Evolutionary conservation across 1,140 invertebrate genomes (phyloP).

Genomic region (Penaeus vannamei): DNA sequence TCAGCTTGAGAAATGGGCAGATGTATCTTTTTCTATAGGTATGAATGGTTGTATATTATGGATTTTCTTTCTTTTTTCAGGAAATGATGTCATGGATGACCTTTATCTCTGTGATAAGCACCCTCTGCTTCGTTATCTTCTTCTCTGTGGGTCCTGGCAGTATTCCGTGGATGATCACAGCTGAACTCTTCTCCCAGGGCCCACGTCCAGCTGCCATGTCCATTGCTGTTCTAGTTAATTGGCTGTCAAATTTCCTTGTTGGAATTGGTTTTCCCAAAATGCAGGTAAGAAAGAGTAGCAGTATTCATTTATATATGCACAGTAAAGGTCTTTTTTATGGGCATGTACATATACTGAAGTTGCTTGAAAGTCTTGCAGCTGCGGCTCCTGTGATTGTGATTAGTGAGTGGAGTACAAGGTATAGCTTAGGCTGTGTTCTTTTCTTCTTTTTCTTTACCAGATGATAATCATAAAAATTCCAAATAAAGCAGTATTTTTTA

Average conservation of each 20-base stretch:
- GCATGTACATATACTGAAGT: no score
- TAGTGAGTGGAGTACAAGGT: no score
- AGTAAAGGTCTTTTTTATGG: neutral
- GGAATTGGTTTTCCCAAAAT: slow-evolving; percentile 95
- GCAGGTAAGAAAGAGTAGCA: slow-evolving; percentile 79
- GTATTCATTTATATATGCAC: neutral
- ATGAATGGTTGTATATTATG: neutral
- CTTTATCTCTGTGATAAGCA: slow-evolving; percentile 94
- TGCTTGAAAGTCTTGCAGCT: no score
- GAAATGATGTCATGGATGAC: slow-evolving; percentile 99
- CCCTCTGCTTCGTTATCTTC: slow-evolving; percentile 95
- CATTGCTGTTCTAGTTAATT: slow-evolving; percentile 97
- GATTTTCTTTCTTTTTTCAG: slow-evolving; percentile 77
- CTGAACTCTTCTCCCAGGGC: slow-evolving; percentile 97
- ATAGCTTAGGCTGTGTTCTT: no score
- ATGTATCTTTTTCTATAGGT: no score
- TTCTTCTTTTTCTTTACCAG: no score
- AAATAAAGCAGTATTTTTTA: no score
- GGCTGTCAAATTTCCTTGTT: slow-evolving; percentile 97
- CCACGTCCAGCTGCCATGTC: slow-evolving; percentile 97
- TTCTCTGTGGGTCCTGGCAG: slow-evolving; percentile 97
- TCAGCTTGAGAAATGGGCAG: no score
- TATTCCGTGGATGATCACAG: slow-evolving; percentile 99
- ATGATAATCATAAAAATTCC: no score
- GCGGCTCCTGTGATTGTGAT: no score